A percentile compares a stretch with the other conserved stretches of the same genome.
These are phyloP conservation scores for Uropetala carovei DNA, from an alignment of 2,888 invertebrate genomes.

Conservation along the genomic window DNA sequence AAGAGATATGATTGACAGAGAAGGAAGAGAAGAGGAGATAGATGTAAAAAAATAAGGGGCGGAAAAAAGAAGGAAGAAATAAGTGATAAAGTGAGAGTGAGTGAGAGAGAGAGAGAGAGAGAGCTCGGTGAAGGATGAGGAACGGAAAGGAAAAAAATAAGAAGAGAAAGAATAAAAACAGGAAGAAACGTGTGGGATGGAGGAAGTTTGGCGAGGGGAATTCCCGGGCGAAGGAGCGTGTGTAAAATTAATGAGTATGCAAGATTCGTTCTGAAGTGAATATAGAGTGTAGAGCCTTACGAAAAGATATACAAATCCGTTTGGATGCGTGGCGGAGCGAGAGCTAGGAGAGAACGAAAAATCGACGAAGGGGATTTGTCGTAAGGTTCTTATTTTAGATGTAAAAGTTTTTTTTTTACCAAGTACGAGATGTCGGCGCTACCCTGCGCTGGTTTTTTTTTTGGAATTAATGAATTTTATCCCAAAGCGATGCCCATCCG, in stretches of 20 bases:
- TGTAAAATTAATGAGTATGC: constrained; percentile 5
- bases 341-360: background rate
- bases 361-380: background rate
- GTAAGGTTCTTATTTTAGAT: background rate
- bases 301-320: background rate
- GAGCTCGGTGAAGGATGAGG: background rate
- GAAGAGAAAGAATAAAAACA: background rate
- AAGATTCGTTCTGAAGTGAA: background rate
- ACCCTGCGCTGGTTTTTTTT: background rate
- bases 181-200: background rate
- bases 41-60: background rate
- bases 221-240: background rate
- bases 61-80: background rate
- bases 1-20: background rate
- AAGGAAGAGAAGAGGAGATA: background rate
- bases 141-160: background rate
- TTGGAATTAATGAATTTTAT: background rate
- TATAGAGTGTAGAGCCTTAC: background rate
- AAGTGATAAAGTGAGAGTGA: background rate
- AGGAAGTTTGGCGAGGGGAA: background rate
- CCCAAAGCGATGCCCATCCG: too few species aligned
- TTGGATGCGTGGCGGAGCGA: background rate
- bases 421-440: background rate
- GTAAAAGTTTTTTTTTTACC: background rate
- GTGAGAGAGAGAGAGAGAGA: background rate